Conservation (phyloP, 2,797 vertebrate genomes). For the Etheostoma nigrum region DNA sequence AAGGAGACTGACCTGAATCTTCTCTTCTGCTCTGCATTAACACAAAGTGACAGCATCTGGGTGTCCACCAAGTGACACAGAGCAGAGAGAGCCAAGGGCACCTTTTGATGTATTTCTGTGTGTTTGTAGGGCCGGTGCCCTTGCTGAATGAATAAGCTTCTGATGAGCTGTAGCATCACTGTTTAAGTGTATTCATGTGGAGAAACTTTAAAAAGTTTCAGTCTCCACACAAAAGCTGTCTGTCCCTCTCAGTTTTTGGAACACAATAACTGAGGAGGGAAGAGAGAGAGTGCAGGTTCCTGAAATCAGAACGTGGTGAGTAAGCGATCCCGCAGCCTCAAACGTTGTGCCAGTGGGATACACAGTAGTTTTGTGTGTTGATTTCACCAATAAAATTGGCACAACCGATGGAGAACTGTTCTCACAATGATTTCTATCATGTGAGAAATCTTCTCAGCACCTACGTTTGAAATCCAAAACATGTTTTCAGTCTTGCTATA, state of each 20-base stretch:
- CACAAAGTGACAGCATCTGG: conserved; percentile 60
- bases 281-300: conserved; percentile 23
- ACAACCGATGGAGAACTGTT: neutral
- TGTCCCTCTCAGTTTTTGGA: conserved; percentile 75
- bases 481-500: conserved; percentile 9
- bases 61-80: conserved; percentile 56
- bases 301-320: conserved; percentile 57
- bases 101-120: conserved; percentile 18
- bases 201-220: conserved; percentile 78
- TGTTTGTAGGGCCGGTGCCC: conserved; percentile 15
- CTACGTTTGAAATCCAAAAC: conserved; percentile 7
- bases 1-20: conserved; percentile 39
- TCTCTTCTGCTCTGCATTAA: conserved; percentile 54
- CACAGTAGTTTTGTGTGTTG: neutral
- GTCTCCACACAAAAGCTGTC: conserved; percentile 66
- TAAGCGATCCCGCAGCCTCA: conserved; percentile 53
- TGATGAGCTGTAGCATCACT: conserved; percentile 78
- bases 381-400: conserved; percentile 15
- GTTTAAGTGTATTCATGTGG: conserved; percentile 81
- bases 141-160: conserved; percentile 72
- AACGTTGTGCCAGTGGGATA: conserved; percentile 6
- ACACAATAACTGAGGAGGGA: conserved; percentile 73
- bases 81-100: conserved; percentile 44
- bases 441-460: conserved; percentile 1
- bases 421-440: neutral